Conservation (phyloP, 2,888 invertebrate species). For the Oligia fasciuncula region DNA sequence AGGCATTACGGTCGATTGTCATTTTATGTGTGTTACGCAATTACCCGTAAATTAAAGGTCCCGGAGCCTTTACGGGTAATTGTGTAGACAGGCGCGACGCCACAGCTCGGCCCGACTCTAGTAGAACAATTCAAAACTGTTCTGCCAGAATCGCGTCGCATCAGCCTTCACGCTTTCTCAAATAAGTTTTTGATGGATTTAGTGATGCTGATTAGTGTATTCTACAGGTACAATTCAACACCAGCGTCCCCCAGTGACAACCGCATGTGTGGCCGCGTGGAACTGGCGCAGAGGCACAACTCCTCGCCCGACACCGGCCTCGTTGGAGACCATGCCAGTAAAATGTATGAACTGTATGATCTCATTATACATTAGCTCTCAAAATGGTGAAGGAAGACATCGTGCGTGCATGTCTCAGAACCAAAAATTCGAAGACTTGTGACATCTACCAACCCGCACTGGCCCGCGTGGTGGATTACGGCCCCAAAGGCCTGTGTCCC, state of each 20-base stretch:
- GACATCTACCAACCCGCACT: too few relatives aligned
- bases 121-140: neutral
- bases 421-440: too few relatives aligned
- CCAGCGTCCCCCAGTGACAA: constrained; percentile 89
- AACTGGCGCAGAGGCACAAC: constrained; percentile 86
- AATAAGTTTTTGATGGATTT: neutral
- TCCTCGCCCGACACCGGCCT: constrained; percentile 87
- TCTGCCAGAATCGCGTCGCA: neutral
- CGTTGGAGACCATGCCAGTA: constrained; percentile 80
- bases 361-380: neutral
- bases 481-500: too few relatives aligned
- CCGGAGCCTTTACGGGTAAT: too few relatives aligned
- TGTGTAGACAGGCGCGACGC: neutral
- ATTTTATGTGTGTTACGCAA: neutral
- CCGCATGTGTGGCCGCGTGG: constrained; percentile 81
- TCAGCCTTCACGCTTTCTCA: neutral
- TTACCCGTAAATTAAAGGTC: neutral
- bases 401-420: neutral
- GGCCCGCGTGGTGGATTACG: too few relatives aligned
- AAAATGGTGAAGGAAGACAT: neutral
- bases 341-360: constrained; percentile 74
- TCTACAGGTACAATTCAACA: constrained; percentile 86
- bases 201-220: neutral
- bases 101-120: neutral
- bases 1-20: neutral